Conservation (phyloP, 2,888 invertebrate species). For the Allophyes oxyacanthae region DNA sequence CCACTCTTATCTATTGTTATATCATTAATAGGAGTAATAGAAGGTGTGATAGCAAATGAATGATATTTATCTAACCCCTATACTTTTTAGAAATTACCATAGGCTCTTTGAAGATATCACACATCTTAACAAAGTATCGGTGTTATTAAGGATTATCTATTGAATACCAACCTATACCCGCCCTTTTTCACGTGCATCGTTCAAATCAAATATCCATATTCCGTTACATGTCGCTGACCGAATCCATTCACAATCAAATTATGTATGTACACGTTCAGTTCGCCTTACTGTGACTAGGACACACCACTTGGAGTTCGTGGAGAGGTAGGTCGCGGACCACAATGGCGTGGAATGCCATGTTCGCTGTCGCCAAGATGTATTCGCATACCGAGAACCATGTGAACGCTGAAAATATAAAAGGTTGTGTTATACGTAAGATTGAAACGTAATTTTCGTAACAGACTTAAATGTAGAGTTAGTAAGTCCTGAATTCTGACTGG, state of each 20-base stretch:
- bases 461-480: no score
- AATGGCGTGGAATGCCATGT: conserved; percentile 97
- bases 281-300: conserved; percentile 79
- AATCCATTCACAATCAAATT: conserved; percentile 50
- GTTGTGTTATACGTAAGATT: neutral
- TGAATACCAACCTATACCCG: neutral
- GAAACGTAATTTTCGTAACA: neutral
- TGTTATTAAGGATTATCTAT: conserved; percentile 10
- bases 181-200: conserved; percentile 8
- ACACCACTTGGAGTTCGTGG: conserved; percentile 93
- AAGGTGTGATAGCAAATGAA: conserved; percentile 35
- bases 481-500: no score
- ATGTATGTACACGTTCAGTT: conserved; percentile 66
- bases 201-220: conserved; percentile 48
- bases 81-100: no score
- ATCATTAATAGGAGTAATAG: no score
- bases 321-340: conserved; percentile 96
- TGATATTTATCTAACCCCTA: conserved; percentile 17
- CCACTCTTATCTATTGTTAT: no score
- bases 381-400: conserved; percentile 98
- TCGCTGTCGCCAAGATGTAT: conserved; percentile 96
- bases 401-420: conserved; percentile 92
- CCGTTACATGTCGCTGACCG: conserved; percentile 55
- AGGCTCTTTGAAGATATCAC: neutral
- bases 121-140: neutral